Evolutionary conservation across 2,113 vertebrate species (phyloP), one percentile per base, ranked within the genome.

Genomic region (Monarcha castaneiventris): DNA sequence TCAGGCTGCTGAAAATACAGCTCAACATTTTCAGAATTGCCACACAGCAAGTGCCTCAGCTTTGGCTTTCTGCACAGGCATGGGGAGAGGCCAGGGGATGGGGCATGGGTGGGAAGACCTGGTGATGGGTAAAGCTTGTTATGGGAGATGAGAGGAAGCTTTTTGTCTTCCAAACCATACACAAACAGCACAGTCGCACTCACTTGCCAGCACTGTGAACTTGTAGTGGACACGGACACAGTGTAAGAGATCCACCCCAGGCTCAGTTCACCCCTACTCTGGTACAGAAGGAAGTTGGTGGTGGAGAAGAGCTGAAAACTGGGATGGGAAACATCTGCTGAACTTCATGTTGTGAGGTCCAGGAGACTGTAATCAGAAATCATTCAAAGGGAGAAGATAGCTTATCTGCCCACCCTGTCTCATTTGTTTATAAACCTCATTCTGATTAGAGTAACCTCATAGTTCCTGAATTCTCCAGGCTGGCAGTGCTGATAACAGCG

Each of bases 341-440:
- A 74, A 26, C 33, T 90, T 82, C 8, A 8, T 39, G 15, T 37
- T 35, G 3, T 82, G 58, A 81, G 12, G 4, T 76, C 19, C 4
- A 1, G 32, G 44, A 11, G 3, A 16, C 33, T 67, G 18, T 49
- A 46, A 56, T 58, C 14, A 62, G n/a, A 73, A 68, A 33, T 66
- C 21, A 46, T 3, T 77, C 46, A 62, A 51, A 62, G 33, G 13
- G 21, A 63, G 23, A 84, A 44, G 30, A 35, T 8, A 51, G 20
- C 4, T 78, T 44, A 33, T 27, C 27, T 81, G 6, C 18, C 29
- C 11, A 48, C 12, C 4, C 9, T 0, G 0, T 66, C 44, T 75
- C 19, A 9, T 85, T 95, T 73, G 19, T 66, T 87, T 79, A 13
- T 56, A 58, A 68, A 61, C 37, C 21, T 74, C 33, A 26, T 43